Percentiles rank a stretch among this genome's conserved stretches.
Evolutionary conservation across 2,797 vertebrate species (phyloP).

Genomic region (Prionace glauca): DNA sequence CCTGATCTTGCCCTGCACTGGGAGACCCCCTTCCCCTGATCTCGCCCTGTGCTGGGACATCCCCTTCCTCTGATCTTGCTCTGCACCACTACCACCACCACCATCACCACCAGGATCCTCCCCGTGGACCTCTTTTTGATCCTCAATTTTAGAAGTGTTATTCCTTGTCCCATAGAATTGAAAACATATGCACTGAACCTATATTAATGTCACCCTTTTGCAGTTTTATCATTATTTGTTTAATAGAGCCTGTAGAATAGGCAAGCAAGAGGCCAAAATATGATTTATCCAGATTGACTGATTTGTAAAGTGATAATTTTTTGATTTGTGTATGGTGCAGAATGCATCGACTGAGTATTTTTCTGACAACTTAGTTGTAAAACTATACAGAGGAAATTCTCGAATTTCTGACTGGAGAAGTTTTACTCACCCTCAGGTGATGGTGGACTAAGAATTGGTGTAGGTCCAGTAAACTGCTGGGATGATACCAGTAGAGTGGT

Average conservation of each 20-base stretch:
- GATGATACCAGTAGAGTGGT: no score
- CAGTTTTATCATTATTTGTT: neutral
- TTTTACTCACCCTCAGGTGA: no score
- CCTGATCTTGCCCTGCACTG: no score
- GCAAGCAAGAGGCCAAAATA: neutral
- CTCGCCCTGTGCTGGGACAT: no score
- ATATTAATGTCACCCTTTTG: neutral
- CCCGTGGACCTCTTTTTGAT: neutral
- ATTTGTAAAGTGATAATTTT: neutral
- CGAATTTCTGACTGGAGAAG: neutral
- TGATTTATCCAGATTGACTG: no score
- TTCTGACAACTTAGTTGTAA: neutral
- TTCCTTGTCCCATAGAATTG: no score
- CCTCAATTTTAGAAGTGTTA: neutral
- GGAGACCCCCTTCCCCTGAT: no score
- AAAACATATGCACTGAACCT: neutral
- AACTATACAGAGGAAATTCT: neutral
- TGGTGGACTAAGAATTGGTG: no score
- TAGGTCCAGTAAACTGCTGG: no score
- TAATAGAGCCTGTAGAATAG: neutral
- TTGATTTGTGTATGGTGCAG: neutral
- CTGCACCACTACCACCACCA: no score
- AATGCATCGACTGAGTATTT: neutral
- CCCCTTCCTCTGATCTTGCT: no score
- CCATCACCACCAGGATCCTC: no score